Conservation (phyloP, 1,140 invertebrate genomes). For the Holcopasites calliopsidis region DNA sequence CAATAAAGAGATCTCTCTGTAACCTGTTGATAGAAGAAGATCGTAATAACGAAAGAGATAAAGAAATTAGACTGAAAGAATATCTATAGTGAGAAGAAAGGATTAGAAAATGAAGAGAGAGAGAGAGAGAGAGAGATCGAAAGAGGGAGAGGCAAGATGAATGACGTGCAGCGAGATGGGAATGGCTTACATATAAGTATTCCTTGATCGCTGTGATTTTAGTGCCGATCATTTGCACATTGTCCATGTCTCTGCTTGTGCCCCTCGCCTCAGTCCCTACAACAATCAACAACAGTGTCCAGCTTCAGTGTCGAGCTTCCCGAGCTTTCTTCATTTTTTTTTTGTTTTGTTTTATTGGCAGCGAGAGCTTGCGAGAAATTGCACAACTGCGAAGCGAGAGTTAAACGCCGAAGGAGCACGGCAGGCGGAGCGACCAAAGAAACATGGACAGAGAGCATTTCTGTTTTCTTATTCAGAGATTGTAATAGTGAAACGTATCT, state of each 20-base stretch:
- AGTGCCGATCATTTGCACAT: slow-evolving; percentile 80
- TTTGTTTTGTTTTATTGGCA: slow-evolving; percentile 26
- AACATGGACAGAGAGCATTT: slow-evolving; percentile 67
- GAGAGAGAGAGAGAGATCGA: not conserved
- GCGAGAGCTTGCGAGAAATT: slow-evolving; percentile 51
- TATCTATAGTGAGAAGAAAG: too few species aligned
- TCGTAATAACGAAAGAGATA: not conserved
- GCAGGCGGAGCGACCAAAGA: slow-evolving; percentile 75
- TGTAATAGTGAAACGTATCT: too few species aligned
- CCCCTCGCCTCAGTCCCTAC: slow-evolving; percentile 77
- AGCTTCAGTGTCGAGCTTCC: slow-evolving; percentile 68
- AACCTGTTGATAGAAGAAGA: not conserved
- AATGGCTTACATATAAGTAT: slow-evolving; percentile 80
- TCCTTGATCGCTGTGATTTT: slow-evolving; percentile 80
- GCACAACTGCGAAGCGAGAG: slow-evolving; percentile 57
- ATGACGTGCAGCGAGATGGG: slow-evolving; percentile 51
- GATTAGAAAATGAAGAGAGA: slow-evolving; percentile 1
- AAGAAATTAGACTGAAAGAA: not conserved
- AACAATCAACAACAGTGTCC: slow-evolving; percentile 78
- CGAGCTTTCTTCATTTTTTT: slow-evolving; percentile 47
- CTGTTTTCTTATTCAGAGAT: not conserved
- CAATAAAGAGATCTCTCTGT: not conserved
- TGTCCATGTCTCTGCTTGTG: slow-evolving; percentile 79
- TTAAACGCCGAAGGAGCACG: slow-evolving; percentile 67
- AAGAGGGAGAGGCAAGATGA: slow-evolving; percentile 34